These are phyloP conservation scores for Argentina silus DNA, from an alignment of 2,797 vertebrate species.

Conservation along the genomic window DNA sequence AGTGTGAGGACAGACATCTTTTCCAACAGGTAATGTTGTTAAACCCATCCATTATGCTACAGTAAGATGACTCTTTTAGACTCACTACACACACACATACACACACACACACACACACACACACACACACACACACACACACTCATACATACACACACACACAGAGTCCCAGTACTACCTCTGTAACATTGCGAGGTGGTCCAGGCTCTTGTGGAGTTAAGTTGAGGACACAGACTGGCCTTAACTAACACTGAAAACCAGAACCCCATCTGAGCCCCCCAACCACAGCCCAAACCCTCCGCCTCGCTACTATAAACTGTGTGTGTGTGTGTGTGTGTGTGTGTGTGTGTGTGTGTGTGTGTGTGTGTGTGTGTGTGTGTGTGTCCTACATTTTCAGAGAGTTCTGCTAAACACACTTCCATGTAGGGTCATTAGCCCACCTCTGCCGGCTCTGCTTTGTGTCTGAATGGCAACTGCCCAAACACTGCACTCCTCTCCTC, in stretches of 20 bases:
- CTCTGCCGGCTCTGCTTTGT: slow-evolving; percentile 75
- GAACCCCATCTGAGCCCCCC: slow-evolving; percentile 53
- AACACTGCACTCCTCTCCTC: slow-evolving; percentile 69
- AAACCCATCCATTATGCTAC: no score
- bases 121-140: no score
- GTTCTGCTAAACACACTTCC: slow-evolving; percentile 74
- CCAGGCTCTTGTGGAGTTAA: slow-evolving; percentile 38
- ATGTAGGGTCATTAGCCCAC: slow-evolving; percentile 76
- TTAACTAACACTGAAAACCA: slow-evolving; percentile 48
- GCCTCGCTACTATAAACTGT: slow-evolving; percentile 61
- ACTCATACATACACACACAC: not conserved
- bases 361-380: slow-evolving; percentile 29
- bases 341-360: slow-evolving; percentile 35
- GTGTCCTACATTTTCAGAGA: slow-evolving; percentile 54
- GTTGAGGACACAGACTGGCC: slow-evolving; percentile 56
- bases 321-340: slow-evolving; percentile 37
- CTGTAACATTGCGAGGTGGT: not conserved
- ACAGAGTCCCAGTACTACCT: not conserved
- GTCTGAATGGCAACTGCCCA: slow-evolving; percentile 76
- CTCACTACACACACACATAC: no score
- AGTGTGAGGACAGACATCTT: no score
- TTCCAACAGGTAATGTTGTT: no score
- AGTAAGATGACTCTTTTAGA: no score
- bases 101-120: no score
- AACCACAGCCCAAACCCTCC: slow-evolving; percentile 39